These are phyloP conservation scores for Pogonocichla stellata DNA, from an alignment of 2,113 vertebrate species.

Conservation along the genomic window DNA sequence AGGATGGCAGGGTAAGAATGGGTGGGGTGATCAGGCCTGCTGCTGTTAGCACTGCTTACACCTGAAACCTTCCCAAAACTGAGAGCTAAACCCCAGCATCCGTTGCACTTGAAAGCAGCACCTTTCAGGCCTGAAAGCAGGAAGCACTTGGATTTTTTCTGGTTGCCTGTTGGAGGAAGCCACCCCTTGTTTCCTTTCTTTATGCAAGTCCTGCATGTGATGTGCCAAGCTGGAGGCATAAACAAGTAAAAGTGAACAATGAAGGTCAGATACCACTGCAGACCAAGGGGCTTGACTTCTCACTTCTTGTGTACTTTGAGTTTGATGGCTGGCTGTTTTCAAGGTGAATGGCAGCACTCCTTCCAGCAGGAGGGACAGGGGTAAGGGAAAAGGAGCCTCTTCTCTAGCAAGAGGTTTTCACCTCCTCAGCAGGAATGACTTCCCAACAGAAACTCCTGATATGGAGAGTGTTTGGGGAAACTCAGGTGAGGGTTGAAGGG, in stretches of 20 bases:
- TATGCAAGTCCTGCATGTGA: not conserved
- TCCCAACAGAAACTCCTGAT: not conserved
- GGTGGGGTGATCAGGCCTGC: not conserved
- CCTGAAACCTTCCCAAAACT: not conserved
- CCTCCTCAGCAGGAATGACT: accelerated
- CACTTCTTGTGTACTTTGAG: not conserved
- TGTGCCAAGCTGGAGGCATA: not conserved
- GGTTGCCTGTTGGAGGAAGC: not conserved
- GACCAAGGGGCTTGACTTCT: not conserved
- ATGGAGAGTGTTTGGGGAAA: not conserved
- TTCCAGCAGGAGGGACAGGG: not conserved
- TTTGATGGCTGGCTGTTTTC: not conserved
- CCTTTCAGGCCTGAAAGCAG: not conserved
- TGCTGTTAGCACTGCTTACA: not conserved
- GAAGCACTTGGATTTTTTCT: not conserved
- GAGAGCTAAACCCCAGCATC: not conserved
- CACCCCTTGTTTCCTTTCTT: not conserved
- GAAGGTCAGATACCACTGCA: not conserved
- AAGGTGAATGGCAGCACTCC: not conserved
- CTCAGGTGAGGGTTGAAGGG: not conserved
- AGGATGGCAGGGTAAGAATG: not conserved
- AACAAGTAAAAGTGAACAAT: not conserved
- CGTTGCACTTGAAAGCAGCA: not conserved
- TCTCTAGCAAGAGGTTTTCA: not conserved
- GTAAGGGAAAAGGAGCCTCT: not conserved